Evolutionary conservation across 1,140 invertebrate species (phyloP), one percentile per base, ranked within the genome.

Genomic region (Drosophila guanche): DNA sequence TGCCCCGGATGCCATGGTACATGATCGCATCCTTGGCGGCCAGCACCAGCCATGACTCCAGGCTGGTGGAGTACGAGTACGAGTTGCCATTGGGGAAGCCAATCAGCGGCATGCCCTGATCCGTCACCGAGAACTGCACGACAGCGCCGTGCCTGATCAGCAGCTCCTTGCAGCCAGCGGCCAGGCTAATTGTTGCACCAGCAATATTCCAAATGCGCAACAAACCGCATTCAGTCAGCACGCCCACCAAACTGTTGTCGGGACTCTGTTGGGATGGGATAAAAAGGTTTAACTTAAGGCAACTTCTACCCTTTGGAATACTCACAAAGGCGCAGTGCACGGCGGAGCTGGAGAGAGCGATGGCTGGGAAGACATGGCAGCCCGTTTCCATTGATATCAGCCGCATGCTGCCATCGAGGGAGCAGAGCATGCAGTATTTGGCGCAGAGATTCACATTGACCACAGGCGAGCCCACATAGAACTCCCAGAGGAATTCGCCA

Each of bases 241-340:
- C 86, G 7, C 86, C 91, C 1, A 90, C 91, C 25, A 86, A 53
- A 5, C 70, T 72, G 57, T 79, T 76, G 8, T 86, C 74, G 5
- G 86, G 81, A 67, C 88, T 90, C 85, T 89, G 33, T 12, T 3
- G 33, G 10, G 41, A 66, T n/a, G 3, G 4, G 5, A 20, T 20
- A 20, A 20, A 29, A 14, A 3, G 4, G 10, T 4, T 72, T 61
- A 27, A 8, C 1, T 7, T 1, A 41, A 29, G 6, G 6, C 27
- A 2, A 12, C 3, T 1, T 20, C 16, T 20, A 20, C 16, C 16
- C 16, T 0, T 7, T 5, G 4, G 7, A n/a, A 8, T 22, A 83
- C 89, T 81, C 70, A 90, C 89, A 78, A 91, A 91, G 52, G 89
- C 68, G 61, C 90, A 91, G 37, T 91, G 90, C 5, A 88, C 33